A percentile compares a stretch with the other conserved stretches of the same genome.
Evolutionary conservation across 2,113 vertebrate genomes (phyloP).

Genomic region (Phyllopteryx taeniolatus): DNA sequence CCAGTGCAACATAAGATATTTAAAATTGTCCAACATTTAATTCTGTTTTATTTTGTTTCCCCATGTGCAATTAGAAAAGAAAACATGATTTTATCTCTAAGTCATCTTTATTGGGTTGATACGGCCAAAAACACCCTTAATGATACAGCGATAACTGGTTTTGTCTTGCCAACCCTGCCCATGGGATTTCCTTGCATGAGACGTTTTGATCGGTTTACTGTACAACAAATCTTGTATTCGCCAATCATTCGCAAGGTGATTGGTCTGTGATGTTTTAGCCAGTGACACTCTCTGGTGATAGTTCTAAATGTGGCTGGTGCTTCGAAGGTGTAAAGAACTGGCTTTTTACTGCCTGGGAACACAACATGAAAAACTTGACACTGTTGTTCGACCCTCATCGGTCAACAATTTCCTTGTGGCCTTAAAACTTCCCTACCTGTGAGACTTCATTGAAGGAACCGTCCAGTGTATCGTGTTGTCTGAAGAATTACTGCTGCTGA

Average conservation of each 20-base stretch:
- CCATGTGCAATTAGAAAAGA: constrained; percentile 56
- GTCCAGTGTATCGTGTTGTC: background rate
- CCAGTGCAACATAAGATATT: constrained; percentile 11
- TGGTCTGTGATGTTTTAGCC: constrained; percentile 25
- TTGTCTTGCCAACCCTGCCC: constrained; percentile 69
- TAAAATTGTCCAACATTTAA: background rate
- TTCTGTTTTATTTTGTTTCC: constrained; percentile 9
- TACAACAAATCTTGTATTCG: constrained; percentile 67
- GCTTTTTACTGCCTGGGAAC: constrained; percentile 15
- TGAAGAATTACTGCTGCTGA: background rate
- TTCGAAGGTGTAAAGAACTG: constrained; percentile 5
- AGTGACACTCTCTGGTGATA: constrained; percentile 1
- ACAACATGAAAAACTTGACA: constrained; percentile 16
- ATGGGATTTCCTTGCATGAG: constrained; percentile 68
- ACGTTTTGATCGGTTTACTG: constrained; percentile 66
- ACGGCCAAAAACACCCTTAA: constrained; percentile 68
- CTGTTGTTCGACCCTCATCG: constrained; percentile 24
- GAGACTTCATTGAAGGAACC: constrained; percentile 6
- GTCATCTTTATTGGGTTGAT: constrained; percentile 65
- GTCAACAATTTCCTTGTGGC: constrained; percentile 22
- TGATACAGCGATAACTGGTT: constrained; percentile 73
- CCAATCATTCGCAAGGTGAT: constrained; percentile 54
- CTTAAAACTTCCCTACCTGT: constrained; percentile 30
- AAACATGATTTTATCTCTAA: constrained; percentile 61
- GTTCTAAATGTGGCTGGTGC: background rate